Conservation (phyloP, 2,888 invertebrate genomes). For the Rhagium mordax region DNA sequence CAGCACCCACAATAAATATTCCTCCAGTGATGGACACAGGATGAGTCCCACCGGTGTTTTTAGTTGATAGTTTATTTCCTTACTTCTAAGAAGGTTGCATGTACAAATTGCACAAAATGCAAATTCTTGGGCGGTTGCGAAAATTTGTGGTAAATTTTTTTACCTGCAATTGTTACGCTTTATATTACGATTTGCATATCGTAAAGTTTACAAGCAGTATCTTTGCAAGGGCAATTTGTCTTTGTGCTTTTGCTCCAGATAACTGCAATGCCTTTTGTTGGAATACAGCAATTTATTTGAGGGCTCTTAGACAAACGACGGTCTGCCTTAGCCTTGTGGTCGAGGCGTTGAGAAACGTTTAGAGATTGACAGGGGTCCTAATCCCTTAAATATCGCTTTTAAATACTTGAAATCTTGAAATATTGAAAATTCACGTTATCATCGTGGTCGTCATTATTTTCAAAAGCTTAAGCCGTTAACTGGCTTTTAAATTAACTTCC, state of each 20-base stretch:
- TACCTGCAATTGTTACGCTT: constrained; percentile 37
- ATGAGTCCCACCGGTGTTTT: constrained; percentile 40
- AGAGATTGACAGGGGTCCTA: constrained; percentile 39
- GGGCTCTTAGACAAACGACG: constrained; percentile 22
- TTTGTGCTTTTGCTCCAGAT: constrained; percentile 46
- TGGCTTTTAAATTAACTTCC: constrained; percentile 41
- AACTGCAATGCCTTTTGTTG: constrained; percentile 43
- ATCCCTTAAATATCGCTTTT: constrained; percentile 40
- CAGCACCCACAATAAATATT: not conserved
- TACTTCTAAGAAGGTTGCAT: constrained; percentile 42
- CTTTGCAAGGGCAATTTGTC: constrained; percentile 23
- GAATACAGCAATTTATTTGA: constrained; percentile 12
- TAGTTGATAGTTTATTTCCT: constrained; percentile 29
- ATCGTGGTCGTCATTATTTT: constrained; percentile 36
- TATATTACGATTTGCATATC: constrained; percentile 44
- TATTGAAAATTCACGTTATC: constrained; percentile 36
- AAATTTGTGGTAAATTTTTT: constrained; percentile 34
- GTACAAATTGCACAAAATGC: constrained; percentile 46
- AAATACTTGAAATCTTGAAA: constrained; percentile 24
- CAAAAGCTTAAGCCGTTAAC: constrained; percentile 40
- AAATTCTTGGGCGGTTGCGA: constrained; percentile 36
- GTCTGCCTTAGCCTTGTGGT: not conserved
- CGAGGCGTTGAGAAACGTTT: constrained; percentile 14
- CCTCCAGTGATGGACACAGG: constrained; percentile 25
- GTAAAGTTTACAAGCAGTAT: constrained; percentile 35